phyloP scores from a whole-genome alignment of 53 echinoderm and acorn worm species.

The Luidia sarsii region DNA sequence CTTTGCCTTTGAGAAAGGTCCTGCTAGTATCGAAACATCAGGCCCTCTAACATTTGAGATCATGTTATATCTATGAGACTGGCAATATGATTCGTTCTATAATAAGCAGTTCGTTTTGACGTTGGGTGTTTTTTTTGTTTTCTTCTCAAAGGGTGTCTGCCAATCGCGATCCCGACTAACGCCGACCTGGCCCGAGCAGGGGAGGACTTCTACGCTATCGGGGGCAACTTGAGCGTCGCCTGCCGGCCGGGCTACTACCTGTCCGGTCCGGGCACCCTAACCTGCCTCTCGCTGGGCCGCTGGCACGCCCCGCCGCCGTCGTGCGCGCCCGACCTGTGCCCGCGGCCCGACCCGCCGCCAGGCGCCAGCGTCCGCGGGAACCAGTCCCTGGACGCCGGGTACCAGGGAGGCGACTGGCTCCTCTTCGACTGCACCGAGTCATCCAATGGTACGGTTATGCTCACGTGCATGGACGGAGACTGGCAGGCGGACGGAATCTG shows the following conservation, averaged over 20 bases:
- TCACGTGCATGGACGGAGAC: constrained; percentile 18
- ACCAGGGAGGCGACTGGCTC: constrained; percentile 2
- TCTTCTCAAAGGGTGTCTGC: constrained; percentile 29
- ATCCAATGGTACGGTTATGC: not conserved
- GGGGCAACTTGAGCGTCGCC: constrained; percentile 3
- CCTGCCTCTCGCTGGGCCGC: constrained; percentile 7
- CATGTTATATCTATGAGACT: too few species aligned
- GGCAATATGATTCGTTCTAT: too few species aligned
- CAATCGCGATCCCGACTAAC: not conserved
- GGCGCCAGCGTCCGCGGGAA: constrained; percentile 2
- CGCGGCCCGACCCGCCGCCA: constrained; percentile 4
- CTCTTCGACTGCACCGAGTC: not conserved
- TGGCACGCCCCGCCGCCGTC: constrained; percentile 31
- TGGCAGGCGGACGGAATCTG: constrained; percentile 4
- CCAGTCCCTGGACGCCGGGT: not conserved
- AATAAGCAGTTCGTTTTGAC: too few species aligned
- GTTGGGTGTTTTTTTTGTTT: too few species aligned
- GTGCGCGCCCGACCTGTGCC: constrained; percentile 21
- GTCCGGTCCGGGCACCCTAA: constrained; percentile 7
- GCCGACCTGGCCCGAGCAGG: not conserved
- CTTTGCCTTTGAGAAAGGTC: too few species aligned
- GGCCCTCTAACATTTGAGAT: too few species aligned
- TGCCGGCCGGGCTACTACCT: constrained; percentile 7
- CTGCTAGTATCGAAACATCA: too few species aligned
- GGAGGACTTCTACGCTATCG: constrained; percentile 14